Percentiles rank a stretch among this genome's conserved stretches.
Evolutionary conservation across 2,888 invertebrate genomes (phyloP).

Genomic region (Ischnus inquisitorius): DNA sequence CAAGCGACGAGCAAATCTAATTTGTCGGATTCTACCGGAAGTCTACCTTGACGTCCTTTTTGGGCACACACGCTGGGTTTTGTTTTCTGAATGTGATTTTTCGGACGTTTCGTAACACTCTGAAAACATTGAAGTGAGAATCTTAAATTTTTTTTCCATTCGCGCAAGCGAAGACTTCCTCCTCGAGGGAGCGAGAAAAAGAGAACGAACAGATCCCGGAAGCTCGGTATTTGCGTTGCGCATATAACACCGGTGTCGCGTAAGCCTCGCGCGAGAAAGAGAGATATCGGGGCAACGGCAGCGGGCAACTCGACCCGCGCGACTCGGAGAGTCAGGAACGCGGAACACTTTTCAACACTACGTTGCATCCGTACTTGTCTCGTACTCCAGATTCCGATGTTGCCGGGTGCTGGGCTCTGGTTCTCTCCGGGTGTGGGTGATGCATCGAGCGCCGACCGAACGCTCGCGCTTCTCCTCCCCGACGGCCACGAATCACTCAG

Average conservation of each 20-base stretch:
- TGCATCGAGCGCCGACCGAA: slow-evolving; percentile 25
- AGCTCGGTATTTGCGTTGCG: slow-evolving; percentile 7
- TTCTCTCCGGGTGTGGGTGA: slow-evolving; percentile 16
- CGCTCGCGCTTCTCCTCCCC: slow-evolving; percentile 27
- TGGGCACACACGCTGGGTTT: too few relatives aligned
- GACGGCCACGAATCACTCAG: slow-evolving; percentile 51
- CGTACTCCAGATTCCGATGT: slow-evolving; percentile 39
- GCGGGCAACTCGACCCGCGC: slow-evolving; percentile 4
- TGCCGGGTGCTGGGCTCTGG: slow-evolving; percentile 1
- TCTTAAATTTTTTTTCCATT: too few relatives aligned
- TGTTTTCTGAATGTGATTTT: too few relatives aligned
- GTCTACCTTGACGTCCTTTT: too few relatives aligned
- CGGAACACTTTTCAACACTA: slow-evolving; percentile 56
- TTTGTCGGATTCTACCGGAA: too few relatives aligned
- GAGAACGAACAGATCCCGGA: background rate
- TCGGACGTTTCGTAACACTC: too few relatives aligned
- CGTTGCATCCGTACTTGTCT: slow-evolving; percentile 59
- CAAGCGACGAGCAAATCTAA: too few relatives aligned
- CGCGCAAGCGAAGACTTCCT: too few relatives aligned
- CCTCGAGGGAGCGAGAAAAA: too few relatives aligned
- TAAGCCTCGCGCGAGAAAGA: slow-evolving; percentile 32
- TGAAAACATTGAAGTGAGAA: too few relatives aligned
- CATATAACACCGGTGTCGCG: slow-evolving; percentile 21
- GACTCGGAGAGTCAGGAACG: slow-evolving; percentile 23
- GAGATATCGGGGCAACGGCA: slow-evolving; percentile 6